Conservation (phyloP, 2,113 vertebrate species). For the Clupea harengus region DNA sequence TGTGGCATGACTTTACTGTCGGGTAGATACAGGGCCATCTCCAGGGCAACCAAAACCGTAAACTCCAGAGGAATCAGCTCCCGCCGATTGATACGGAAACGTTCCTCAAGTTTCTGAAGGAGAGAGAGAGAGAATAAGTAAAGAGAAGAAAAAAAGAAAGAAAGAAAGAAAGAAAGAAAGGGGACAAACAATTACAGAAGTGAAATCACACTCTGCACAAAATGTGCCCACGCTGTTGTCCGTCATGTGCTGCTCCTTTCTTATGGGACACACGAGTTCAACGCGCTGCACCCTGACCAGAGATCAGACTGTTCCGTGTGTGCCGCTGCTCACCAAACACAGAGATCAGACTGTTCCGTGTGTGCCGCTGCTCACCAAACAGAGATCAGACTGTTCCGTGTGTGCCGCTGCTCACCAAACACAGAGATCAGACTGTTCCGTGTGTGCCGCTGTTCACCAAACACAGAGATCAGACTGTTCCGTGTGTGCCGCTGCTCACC, state of each 20-base stretch:
- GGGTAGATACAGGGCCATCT: slow-evolving; percentile 94
- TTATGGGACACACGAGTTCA: background rate
- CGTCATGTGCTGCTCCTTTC: background rate
- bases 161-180: background rate
- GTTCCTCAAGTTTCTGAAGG: slow-evolving; percentile 89
- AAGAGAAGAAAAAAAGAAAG: background rate
- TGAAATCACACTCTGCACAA: background rate
- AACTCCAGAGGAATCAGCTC: slow-evolving; percentile 94
- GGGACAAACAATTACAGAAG: background rate
- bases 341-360: no score
- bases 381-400: no score
- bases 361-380: no score
- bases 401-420: no score
- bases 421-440: no score
- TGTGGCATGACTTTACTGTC: slow-evolving; percentile 97
- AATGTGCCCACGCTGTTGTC: background rate
- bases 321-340: background rate
- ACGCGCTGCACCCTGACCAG: background rate
- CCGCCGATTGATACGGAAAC: slow-evolving; percentile 90
- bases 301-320: background rate
- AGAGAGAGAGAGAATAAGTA: background rate
- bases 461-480: no score
- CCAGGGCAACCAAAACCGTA: slow-evolving; percentile 92
- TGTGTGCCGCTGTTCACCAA: no score
- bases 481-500: no score